Percentiles rank a stretch among this genome's conserved stretches.
These are phyloP conservation scores for Caenorhabditis sp. DNA, from an alignment of 2,888 invertebrate genomes.

Conservation along the genomic window DNA sequence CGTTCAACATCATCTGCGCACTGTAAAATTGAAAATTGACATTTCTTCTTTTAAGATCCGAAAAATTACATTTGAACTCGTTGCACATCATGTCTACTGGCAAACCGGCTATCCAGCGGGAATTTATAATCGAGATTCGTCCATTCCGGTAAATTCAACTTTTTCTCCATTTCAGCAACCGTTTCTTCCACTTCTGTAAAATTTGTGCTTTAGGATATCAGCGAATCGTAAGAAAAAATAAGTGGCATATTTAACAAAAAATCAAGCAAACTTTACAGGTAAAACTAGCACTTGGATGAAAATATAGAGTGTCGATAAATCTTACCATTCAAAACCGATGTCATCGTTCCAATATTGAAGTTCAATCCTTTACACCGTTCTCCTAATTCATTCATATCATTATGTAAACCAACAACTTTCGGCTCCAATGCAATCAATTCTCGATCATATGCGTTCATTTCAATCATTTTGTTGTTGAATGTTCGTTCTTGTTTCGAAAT, in stretches of 20 bases:
- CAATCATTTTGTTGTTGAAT: constrained; percentile 34
- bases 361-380: constrained; percentile 32
- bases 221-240: no score
- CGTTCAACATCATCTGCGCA: constrained; percentile 47
- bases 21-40: constrained; percentile 5
- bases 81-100: constrained; percentile 38
- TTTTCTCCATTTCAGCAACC: constrained; percentile 37
- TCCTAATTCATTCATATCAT: constrained; percentile 32
- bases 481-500: constrained; percentile 29
- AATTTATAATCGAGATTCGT: constrained; percentile 40
- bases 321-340: constrained; percentile 29
- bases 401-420: constrained; percentile 37
- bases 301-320: neutral
- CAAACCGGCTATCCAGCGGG: constrained; percentile 36
- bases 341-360: constrained; percentile 38
- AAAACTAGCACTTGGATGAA: neutral
- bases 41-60: no score
- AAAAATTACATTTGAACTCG: constrained; percentile 39
- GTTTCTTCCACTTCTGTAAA: constrained; percentile 30
- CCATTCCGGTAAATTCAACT: constrained; percentile 43
- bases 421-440: constrained; percentile 37
- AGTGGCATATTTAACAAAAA: no score
- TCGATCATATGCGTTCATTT: constrained; percentile 32
- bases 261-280: no score
- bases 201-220: no score